Evolutionary conservation across 1,140 invertebrate species (phyloP).

Genomic region (Rhagoletis pomonella): DNA sequence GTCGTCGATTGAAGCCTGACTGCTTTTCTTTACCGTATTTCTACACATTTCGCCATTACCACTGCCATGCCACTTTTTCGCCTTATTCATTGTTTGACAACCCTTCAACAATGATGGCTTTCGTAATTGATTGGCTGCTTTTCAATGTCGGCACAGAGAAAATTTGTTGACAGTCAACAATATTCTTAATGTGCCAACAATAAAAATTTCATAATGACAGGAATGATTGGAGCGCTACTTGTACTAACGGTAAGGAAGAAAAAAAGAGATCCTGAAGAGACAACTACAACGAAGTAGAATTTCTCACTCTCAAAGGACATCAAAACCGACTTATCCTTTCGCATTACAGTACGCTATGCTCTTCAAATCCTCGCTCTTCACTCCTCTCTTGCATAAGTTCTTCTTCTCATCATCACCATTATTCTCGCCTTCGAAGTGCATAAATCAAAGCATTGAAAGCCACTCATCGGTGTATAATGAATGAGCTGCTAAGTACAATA

Average conservation of each 20-base stretch:
- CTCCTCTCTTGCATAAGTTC: not conserved
- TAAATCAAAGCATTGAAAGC: constrained; percentile 43
- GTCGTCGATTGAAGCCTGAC: no score
- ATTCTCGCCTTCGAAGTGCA: constrained; percentile 33
- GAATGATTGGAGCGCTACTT: not conserved
- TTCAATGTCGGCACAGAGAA: not conserved
- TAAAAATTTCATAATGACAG: not conserved
- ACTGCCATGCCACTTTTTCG: not conserved
- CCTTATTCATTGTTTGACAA: not conserved
- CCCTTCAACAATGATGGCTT: constrained; percentile 26
- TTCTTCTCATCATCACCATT: not conserved
- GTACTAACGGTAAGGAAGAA: not conserved
- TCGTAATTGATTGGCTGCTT: constrained; percentile 35
- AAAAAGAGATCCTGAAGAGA: not conserved
- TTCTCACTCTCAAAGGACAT: not conserved
- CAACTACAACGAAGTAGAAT: not conserved
- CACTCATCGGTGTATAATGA: constrained; percentile 44
- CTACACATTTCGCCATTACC: not conserved
- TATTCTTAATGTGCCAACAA: constrained; percentile 20
- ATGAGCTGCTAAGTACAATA: constrained; percentile 26
- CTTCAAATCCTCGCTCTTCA: not conserved
- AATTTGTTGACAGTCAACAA: constrained; percentile 17
- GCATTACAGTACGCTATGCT: not conserved
- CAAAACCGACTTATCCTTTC: not conserved
- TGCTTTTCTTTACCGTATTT: not conserved